A percentile compares a stretch with the other conserved stretches of the same genome.
phyloP scores from a whole-genome alignment of 2,888 invertebrate species.

The Maniola hyperantus region DNA sequence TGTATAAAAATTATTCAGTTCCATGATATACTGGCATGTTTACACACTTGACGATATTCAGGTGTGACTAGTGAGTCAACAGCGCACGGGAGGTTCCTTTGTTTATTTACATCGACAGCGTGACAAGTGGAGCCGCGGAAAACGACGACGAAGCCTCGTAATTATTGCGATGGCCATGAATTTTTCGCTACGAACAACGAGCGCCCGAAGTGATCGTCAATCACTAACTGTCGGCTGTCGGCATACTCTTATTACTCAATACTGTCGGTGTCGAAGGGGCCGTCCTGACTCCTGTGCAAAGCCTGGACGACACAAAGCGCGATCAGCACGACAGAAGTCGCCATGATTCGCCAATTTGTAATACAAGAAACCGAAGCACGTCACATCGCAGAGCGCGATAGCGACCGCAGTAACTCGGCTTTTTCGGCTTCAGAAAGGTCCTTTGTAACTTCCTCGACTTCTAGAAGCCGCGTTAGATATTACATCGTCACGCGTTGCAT shows the following conservation, averaged over 20 bases:
- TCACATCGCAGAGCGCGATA: too few relatives aligned
- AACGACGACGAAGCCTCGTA: slow-evolving; percentile 31
- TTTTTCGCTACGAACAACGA: slow-evolving; percentile 42
- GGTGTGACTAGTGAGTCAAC: slow-evolving; percentile 57
- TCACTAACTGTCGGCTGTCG: slow-evolving; percentile 58
- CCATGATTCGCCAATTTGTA: too few relatives aligned
- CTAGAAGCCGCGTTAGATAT: too few relatives aligned
- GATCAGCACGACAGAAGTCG: background rate
- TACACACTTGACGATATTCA: slow-evolving; percentile 51
- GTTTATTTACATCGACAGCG: slow-evolving; percentile 64
- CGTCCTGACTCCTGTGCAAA: slow-evolving; percentile 34
- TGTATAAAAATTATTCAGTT: slow-evolving; percentile 1
- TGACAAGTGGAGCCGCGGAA: slow-evolving; percentile 42
- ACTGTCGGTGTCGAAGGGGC: background rate
- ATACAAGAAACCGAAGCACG: too few relatives aligned
- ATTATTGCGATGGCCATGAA: slow-evolving; percentile 37
- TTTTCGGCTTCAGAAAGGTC: too few relatives aligned
- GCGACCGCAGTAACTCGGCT: too few relatives aligned
- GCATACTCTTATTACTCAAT: too few relatives aligned
- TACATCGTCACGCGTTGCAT: background rate
- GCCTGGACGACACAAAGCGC: background rate
- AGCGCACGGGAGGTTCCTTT: slow-evolving; percentile 48
- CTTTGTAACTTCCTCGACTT: too few relatives aligned
- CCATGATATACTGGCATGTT: slow-evolving; percentile 40
- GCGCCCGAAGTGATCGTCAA: slow-evolving; percentile 57